phyloP scores from a whole-genome alignment of 1,140 invertebrate genomes.

The Cotesia vestalis region DNA sequence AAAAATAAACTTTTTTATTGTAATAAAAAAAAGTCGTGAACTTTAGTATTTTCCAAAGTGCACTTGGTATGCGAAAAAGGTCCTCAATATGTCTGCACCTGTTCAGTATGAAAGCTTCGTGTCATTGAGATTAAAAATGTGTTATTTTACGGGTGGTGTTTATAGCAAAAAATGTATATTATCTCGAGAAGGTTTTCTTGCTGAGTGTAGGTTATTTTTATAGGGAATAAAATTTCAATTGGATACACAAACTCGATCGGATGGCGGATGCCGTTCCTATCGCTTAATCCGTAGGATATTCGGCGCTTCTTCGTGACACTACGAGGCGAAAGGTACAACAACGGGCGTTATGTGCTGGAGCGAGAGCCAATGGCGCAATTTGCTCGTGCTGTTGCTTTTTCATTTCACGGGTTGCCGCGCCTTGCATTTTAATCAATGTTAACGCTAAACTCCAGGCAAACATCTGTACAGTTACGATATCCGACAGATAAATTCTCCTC shows the following conservation, averaged over 20 bases:
- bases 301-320: conserved; percentile 15
- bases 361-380: conserved; percentile 36
- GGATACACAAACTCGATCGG: conserved; percentile 28
- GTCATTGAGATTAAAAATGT: too few species aligned
- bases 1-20: too few species aligned
- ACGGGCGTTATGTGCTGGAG: background rate
- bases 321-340: conserved; percentile 1
- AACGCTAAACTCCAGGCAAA: conserved; percentile 33
- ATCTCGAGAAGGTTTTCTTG: background rate
- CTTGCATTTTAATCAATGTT: conserved; percentile 41
- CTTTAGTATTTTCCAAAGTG: too few species aligned
- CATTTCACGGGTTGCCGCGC: conserved; percentile 37
- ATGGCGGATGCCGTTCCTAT: conserved; percentile 1
- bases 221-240: conserved; percentile 29
- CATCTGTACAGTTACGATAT: conserved; percentile 33
- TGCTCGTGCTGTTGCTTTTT: conserved; percentile 39
- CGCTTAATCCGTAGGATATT: conserved; percentile 24
- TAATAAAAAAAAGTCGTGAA: too few species aligned
- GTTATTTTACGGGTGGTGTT: too few species aligned
- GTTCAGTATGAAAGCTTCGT: too few species aligned
- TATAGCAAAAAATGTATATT: too few species aligned
- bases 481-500: conserved; percentile 9
- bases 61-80: too few species aligned
- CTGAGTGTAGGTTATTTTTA: conserved; percentile 6
- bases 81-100: too few species aligned